Conservation (phyloP, 2,113 vertebrate species). For the Penelope pileata region DNA sequence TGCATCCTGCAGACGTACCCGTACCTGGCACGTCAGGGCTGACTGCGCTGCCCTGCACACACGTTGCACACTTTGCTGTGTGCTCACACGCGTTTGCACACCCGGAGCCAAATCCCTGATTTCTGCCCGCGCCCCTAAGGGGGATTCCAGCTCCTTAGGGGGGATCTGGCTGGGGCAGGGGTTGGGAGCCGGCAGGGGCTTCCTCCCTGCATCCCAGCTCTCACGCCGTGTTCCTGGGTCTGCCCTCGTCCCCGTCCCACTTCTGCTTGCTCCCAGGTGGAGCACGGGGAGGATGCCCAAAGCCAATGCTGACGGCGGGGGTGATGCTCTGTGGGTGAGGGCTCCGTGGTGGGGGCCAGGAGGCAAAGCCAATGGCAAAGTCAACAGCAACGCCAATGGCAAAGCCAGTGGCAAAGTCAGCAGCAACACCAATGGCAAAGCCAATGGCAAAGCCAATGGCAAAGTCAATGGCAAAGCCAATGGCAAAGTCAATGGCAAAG, state of each 20-base stretch:
- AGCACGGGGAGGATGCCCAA: not conserved
- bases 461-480: too few relatives aligned
- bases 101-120: not conserved
- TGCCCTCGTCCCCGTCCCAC: not conserved
- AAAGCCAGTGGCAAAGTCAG: not conserved
- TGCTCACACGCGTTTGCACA: not conserved
- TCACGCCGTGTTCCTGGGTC: fast-evolving
- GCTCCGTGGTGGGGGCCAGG: not conserved
- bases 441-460: not conserved
- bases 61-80: not conserved
- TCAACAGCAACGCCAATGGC: not conserved
- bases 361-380: not conserved
- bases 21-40: not conserved
- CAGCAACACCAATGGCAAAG: not conserved
- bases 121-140: not conserved
- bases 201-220: not conserved
- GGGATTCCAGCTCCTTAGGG: not conserved
- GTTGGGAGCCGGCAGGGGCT: not conserved
- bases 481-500: too few relatives aligned
- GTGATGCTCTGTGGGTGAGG: not conserved
- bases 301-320: not conserved
- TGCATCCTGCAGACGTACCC: fast-evolving
- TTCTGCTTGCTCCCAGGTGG: too few relatives aligned
- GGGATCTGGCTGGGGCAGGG: not conserved
- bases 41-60: not conserved